Base-by-base conservation (phyloP, 2,113 vertebrate genomes). In the Megaptera novaeangliae region DNA sequence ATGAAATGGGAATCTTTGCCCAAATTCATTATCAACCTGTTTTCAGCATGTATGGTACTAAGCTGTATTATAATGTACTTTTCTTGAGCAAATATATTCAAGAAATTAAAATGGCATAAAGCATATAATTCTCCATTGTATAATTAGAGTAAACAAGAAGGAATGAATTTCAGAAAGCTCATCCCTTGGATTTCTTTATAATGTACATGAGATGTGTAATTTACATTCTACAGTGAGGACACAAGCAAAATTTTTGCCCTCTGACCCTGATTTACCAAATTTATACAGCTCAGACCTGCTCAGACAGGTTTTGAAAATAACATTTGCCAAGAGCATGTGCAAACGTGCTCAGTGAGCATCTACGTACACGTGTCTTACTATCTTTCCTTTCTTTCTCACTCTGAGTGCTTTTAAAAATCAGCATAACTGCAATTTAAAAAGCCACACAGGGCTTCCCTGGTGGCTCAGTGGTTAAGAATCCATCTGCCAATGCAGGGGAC, bases 221-320 rank as follows among this genome's bases (percentile, higher is more conserved):
- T 63, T 66, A 80, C 74, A 96, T 87, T 41, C 63, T 12, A 66
- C 7, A 61, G 74, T n/a, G 86, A 96, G 75, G 57, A 69, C 93
- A 84, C 93, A 95, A 95, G 46, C 23, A 14, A 83, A 63, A n/a
- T 77, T 93, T 97, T 95, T 97, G 34, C 52, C 91, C 95, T 61
- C 94, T 98, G 98, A 93, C 85, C 57, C 44, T 36, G 95, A 96
- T 96, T 97, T 96, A 78, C 29, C 85, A 74, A 93, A 96, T 46
- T 49, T 96, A 80, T n/a, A 44, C 57, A 75, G 83, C 84, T 96
- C 72, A 97, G 78, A 87, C 66, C 71, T 94, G 71, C 52, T 95
- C 55, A 96, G 91, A 90, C 72, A 95, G 96, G 91, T 96, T 95
- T 91, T 72, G 61, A 97, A 98, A 98, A 97, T 44, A 94, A 41